These are phyloP conservation scores for Polypedilum pembai DNA, from an alignment of 1,140 invertebrate species.

Conservation along the genomic window DNA sequence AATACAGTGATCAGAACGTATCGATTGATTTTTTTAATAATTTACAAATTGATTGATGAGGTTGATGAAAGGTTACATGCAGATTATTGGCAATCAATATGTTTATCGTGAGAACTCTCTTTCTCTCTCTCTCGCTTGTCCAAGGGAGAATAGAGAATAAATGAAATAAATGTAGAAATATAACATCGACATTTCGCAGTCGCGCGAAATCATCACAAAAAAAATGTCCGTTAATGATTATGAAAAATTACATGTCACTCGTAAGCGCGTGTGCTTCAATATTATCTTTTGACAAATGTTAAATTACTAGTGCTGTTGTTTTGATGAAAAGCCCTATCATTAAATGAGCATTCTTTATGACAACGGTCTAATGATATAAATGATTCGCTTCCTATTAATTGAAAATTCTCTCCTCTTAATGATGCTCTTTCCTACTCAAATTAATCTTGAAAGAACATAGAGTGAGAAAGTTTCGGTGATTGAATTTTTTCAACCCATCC, in stretches of 20 bases:
- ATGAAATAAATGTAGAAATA: neutral
- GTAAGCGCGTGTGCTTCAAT: neutral
- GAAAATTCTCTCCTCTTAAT: neutral
- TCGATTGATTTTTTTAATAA: constrained; percentile 23
- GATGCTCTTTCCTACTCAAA: constrained; percentile 26
- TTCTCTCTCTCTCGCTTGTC: neutral
- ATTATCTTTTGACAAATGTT: neutral
- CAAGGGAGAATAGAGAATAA: neutral
- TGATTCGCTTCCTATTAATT: constrained; percentile 26
- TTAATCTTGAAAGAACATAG: neutral
- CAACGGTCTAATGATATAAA: constrained; percentile 15
- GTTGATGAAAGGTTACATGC: neutral
- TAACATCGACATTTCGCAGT: neutral
- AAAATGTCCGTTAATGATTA: neutral
- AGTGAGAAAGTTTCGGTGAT: neutral
- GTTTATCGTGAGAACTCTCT: constrained; percentile 15
- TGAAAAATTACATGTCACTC: constrained; percentile 27
- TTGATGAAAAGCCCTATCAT: constrained; percentile 19
- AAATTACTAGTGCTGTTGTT: constrained; percentile 22
- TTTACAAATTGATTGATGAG: constrained; percentile 2
- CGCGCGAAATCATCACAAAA: neutral
- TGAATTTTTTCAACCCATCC: neutral
- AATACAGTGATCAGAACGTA: neutral
- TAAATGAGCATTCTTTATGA: neutral
- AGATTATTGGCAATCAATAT: neutral